Evolutionary conservation across 2,113 vertebrate species (phyloP).

Genomic region (Perca schrenkii): DNA sequence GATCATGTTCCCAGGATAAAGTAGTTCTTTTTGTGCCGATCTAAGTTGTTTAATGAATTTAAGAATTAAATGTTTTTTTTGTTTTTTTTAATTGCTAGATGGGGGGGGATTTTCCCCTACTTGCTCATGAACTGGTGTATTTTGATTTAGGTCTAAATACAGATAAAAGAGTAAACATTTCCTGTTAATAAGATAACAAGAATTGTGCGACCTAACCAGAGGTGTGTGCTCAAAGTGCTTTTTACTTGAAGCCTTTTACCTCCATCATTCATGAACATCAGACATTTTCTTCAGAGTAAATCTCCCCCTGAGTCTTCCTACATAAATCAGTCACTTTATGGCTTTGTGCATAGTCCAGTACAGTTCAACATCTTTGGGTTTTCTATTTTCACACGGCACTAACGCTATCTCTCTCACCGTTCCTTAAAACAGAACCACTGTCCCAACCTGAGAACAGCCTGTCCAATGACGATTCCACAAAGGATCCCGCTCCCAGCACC

Average conservation of each 20-base stretch:
- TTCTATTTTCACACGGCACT: not conserved
- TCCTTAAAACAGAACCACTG: slow-evolving; percentile 69
- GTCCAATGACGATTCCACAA: slow-evolving; percentile 64
- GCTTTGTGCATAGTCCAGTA: not conserved
- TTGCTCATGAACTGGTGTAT: not conserved
- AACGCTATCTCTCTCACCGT: not conserved
- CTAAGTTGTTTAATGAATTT: not conserved
- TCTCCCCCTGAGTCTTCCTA: not conserved
- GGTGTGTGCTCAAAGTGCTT: too few species aligned
- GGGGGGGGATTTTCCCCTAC: not conserved
- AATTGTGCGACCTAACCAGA: not conserved
- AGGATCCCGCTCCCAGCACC: slow-evolving; percentile 39
- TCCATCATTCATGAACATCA: too few species aligned
- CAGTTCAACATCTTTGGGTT: not conserved
- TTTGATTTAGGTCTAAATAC: not conserved
- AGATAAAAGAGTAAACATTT: not conserved
- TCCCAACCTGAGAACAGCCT: slow-evolving; percentile 81
- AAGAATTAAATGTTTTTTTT: not conserved
- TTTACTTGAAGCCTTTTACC: too few species aligned
- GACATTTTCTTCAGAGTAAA: not conserved
- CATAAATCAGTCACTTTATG: not conserved
- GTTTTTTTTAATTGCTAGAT: not conserved
- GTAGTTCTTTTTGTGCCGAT: not conserved
- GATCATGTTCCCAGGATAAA: not conserved
- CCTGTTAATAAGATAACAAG: not conserved